Evolutionary conservation across 1,140 invertebrate species (phyloP).

Genomic region (Belonocnema kinseyi): DNA sequence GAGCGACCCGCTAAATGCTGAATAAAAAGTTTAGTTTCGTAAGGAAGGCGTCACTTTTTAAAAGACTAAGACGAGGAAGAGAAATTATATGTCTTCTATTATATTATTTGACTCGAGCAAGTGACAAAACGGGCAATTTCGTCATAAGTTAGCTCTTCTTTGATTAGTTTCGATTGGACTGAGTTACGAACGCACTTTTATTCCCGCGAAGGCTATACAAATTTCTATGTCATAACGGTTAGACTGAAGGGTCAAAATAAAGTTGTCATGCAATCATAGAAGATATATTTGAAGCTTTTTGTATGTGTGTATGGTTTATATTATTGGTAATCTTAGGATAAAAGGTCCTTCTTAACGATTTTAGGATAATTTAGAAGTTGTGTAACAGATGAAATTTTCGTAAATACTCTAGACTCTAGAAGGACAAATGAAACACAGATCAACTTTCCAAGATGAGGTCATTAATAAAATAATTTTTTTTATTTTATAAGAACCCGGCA

Average conservation of each 20-base stretch:
- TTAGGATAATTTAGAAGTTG: too few species aligned
- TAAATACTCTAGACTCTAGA: too few species aligned
- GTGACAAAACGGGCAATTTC: slow-evolving; percentile 4
- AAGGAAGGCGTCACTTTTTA: slow-evolving; percentile 1
- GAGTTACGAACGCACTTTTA: not conserved
- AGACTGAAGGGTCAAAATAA: not conserved
- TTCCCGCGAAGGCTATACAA: not conserved
- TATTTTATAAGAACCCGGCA: too few species aligned
- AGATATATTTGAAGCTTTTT: not conserved
- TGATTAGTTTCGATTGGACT: slow-evolving; percentile 2
- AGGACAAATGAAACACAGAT: too few species aligned
- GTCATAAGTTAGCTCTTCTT: not conserved
- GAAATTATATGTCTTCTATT: not conserved
- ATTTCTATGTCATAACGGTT: not conserved
- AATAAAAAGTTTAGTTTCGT: not conserved
- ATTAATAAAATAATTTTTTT: too few species aligned
- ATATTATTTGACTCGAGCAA: not conserved
- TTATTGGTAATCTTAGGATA: too few species aligned
- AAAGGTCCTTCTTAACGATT: too few species aligned
- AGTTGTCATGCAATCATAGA: not conserved
- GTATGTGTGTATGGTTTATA: too few species aligned
- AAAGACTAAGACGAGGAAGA: not conserved
- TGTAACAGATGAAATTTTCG: too few species aligned
- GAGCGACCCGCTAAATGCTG: not conserved
- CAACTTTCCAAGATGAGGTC: too few species aligned